These are phyloP conservation scores for Aphrophora alni DNA, from an alignment of 2,888 invertebrate species.

Conservation along the genomic window DNA sequence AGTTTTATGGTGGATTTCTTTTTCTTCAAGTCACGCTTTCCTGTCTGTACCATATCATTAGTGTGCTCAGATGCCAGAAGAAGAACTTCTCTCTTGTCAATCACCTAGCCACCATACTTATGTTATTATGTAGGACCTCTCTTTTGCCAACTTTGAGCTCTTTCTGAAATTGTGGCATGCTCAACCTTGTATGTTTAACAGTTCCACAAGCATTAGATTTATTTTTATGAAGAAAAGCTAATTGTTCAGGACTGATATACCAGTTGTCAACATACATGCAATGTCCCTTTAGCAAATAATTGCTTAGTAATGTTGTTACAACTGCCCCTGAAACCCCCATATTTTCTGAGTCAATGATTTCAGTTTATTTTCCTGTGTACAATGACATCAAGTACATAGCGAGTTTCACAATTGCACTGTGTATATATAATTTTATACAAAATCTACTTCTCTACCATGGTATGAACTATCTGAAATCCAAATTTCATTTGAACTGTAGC, in stretches of 20 bases:
- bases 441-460: constrained; percentile 47
- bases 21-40: neutral
- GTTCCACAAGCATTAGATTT: constrained; percentile 34
- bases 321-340: constrained; percentile 44
- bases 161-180: constrained; percentile 36
- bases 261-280: constrained; percentile 40
- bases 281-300: constrained; percentile 40
- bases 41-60: neutral
- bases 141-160: constrained; percentile 21
- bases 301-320: constrained; percentile 42
- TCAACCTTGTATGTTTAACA: neutral
- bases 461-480: constrained; percentile 50
- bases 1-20: neutral
- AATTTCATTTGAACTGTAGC: constrained; percentile 47
- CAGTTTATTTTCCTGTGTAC: constrained; percentile 42
- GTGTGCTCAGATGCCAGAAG: constrained; percentile 27
- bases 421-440: constrained; percentile 48
- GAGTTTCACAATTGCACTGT: constrained; percentile 47
- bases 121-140: constrained; percentile 31
- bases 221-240: constrained; percentile 25
- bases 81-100: constrained; percentile 26
- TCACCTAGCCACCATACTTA: constrained; percentile 22
- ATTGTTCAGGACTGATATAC: constrained; percentile 39
- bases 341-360: constrained; percentile 31
- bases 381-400: constrained; percentile 46